Evolutionary conservation across 37 sponge, comb jelly and placozoan species (phyloP).

Genomic region (Axinella damicornis): DNA sequence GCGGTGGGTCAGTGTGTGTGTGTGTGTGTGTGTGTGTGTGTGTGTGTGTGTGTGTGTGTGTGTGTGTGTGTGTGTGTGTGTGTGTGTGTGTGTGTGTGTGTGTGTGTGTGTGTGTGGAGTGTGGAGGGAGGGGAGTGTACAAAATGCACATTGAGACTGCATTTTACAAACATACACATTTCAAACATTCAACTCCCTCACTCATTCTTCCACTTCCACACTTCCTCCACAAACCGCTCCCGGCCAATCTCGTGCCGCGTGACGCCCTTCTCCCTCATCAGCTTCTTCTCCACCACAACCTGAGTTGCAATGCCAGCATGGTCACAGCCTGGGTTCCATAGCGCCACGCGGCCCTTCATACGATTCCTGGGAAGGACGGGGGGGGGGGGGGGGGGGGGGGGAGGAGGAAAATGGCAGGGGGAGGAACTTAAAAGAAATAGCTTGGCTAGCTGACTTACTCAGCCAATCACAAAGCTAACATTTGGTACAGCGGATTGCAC

Average conservation of each 20-base stretch:
- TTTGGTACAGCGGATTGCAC: no score
- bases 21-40: no score
- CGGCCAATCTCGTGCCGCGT: slow-evolving; percentile 95
- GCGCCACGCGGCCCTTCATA: slow-evolving; percentile 84
- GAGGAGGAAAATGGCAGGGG: neutral
- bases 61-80: neutral
- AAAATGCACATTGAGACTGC: neutral
- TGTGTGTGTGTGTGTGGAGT: no score
- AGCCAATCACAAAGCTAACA: no score
- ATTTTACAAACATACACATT: neutral
- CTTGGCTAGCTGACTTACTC: no score
- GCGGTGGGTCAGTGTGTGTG: neutral
- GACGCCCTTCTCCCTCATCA: slow-evolving; percentile 83
- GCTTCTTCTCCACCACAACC: slow-evolving; percentile 99
- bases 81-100: no score
- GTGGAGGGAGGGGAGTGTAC: no score
- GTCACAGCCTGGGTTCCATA: slow-evolving; percentile 99
- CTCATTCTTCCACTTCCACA: slow-evolving; percentile 96
- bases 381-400: neutral
- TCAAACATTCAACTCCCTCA: slow-evolving; percentile 58
- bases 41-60: no score
- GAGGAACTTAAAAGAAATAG: no score
- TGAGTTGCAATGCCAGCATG: slow-evolving; percentile 99
- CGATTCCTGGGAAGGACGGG: slow-evolving; percentile 72
- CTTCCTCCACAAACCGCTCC: slow-evolving; percentile 91